A percentile compares a stretch with the other conserved stretches of the same genome.
These are phyloP conservation scores for Lathamus discolor DNA, from an alignment of 2,113 vertebrate species.

Conservation along the genomic window DNA sequence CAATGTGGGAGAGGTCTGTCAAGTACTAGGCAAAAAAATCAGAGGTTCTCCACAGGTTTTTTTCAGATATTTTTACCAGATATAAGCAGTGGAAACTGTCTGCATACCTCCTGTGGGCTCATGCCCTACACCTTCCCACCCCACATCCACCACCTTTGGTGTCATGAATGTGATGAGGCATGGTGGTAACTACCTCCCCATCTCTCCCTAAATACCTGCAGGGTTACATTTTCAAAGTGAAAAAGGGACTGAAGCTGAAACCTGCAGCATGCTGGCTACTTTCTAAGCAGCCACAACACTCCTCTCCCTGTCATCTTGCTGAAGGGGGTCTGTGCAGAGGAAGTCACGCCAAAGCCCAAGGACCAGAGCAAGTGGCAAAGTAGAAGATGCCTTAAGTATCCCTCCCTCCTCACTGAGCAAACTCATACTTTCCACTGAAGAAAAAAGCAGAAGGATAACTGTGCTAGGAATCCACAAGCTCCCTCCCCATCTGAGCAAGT, in stretches of 20 bases:
- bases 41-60: neutral
- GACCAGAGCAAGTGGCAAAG: neutral
- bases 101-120: neutral
- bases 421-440: fast-evolving
- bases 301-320: fast-evolving
- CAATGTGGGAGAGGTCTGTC: neutral
- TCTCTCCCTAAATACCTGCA: neutral
- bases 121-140: neutral
- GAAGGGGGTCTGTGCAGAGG: neutral
- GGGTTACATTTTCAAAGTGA: neutral
- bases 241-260: neutral
- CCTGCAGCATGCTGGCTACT: neutral
- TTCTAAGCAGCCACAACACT: neutral
- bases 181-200: too few relatives aligned
- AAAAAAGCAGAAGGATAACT: neutral
- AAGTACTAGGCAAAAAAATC: neutral
- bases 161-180: fast-evolving
- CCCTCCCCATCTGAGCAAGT: neutral
- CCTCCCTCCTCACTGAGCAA: fast-evolving
- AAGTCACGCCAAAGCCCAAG: neutral
- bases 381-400: neutral
- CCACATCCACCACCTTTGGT: fast-evolving
- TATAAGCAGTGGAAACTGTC: neutral
- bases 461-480: neutral
- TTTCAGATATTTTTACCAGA: neutral